These are phyloP conservation scores for Chloroceryle inda DNA, from an alignment of 2,797 vertebrate genomes.

Conservation along the genomic window DNA sequence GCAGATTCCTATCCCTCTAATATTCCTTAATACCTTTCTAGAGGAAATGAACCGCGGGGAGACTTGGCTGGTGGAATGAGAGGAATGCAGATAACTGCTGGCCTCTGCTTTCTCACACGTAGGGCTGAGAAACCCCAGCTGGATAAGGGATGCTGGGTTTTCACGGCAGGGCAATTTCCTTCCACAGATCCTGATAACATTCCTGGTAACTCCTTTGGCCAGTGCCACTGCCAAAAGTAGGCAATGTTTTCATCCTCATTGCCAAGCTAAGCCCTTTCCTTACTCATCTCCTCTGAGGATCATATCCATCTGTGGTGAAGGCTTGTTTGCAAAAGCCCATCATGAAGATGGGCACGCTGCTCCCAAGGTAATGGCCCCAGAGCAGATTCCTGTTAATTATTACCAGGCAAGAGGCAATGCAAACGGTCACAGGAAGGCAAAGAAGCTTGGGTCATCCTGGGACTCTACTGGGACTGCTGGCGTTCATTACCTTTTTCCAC, in stretches of 20 bases:
- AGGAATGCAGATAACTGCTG: slow-evolving; percentile 64
- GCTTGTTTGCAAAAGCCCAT: not conserved
- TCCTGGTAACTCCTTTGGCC: not conserved
- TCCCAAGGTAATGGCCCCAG: not conserved
- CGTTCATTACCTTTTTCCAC: not conserved
- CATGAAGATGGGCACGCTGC: not conserved
- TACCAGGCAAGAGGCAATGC: not conserved
- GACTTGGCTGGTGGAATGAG: slow-evolving; percentile 66
- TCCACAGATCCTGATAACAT: not conserved
- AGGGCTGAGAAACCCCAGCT: not conserved
- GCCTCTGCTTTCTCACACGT: slow-evolving; percentile 36
- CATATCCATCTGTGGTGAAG: not conserved
- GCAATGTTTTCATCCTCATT: not conserved
- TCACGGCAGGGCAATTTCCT: not conserved
- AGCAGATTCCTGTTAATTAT: not conserved
- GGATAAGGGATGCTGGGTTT: not conserved
- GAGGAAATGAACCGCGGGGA: slow-evolving; percentile 62
- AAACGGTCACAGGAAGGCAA: not conserved
- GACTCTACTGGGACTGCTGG: not conserved
- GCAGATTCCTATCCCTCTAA: slow-evolving; percentile 70
- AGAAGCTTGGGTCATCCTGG: not conserved
- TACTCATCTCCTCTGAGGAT: not conserved
- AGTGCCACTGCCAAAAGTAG: not conserved
- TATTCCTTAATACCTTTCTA: slow-evolving; percentile 71
- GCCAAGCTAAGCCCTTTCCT: not conserved